Evolutionary conservation across 2,113 vertebrate species (phyloP).

Genomic region (Pygoscelis adeliae): DNA sequence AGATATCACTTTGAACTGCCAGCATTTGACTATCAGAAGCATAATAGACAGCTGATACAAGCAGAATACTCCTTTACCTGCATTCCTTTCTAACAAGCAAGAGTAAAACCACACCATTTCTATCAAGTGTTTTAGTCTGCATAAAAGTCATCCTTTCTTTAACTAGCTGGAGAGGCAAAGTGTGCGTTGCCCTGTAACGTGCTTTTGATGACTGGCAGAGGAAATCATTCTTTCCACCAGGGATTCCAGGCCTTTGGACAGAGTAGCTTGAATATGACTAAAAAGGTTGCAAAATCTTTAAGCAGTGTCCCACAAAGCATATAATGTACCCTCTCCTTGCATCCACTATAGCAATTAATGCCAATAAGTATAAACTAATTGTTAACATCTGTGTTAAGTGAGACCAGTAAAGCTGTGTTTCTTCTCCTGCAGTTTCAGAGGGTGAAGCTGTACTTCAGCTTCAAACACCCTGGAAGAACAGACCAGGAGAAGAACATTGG

Average conservation of each 20-base stretch:
- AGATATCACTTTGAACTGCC: background rate
- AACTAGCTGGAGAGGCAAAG: background rate
- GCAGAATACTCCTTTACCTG: background rate
- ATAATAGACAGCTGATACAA: background rate
- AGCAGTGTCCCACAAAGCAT: background rate
- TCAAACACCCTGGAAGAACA: background rate
- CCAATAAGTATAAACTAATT: conserved; percentile 23
- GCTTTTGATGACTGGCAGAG: background rate
- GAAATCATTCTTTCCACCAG: background rate
- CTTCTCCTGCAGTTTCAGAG: background rate
- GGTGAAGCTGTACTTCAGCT: background rate
- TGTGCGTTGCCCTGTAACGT: background rate
- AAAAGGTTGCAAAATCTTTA: conserved; percentile 39
- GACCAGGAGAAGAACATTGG: background rate
- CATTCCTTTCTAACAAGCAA: background rate
- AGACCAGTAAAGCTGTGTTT: background rate
- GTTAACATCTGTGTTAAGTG: conserved; percentile 11
- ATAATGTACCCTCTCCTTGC: background rate
- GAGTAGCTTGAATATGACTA: background rate
- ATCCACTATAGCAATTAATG: conserved; percentile 3
- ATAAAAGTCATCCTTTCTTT: background rate
- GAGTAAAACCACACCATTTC: background rate
- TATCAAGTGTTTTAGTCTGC: background rate
- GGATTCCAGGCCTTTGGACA: conserved; percentile 13
- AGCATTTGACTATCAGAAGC: background rate